These are phyloP conservation scores for Dipodomys merriami DNA, from an alignment of 2,113 vertebrate species.

Conservation along the genomic window DNA sequence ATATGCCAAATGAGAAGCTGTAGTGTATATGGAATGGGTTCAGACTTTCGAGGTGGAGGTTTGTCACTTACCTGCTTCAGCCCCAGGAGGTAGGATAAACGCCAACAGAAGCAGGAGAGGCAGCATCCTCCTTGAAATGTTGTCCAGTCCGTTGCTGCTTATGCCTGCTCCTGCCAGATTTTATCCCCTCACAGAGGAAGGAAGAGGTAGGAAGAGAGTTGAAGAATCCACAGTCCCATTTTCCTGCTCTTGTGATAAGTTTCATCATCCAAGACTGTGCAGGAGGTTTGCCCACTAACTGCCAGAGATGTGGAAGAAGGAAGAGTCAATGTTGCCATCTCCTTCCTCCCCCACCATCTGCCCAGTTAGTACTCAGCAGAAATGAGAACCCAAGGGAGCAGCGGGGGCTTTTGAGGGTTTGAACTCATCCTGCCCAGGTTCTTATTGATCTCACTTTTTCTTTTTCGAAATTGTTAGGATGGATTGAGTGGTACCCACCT, in stretches of 20 bases:
- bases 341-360: not conserved
- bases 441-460: not conserved
- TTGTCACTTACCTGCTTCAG: slow-evolving; percentile 65
- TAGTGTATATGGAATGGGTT: not conserved
- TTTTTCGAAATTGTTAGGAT: not conserved
- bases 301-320: slow-evolving; percentile 22
- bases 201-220: slow-evolving; percentile 7
- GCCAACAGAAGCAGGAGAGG: slow-evolving; percentile 35
- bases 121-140: slow-evolving; percentile 49
- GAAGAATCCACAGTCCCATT: not conserved
- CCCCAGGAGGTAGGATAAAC: slow-evolving; percentile 31
- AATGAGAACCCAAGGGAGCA: not conserved
- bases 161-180: not conserved
- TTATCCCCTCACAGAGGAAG: slow-evolving; percentile 58
- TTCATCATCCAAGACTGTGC: slow-evolving; percentile 47
- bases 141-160: not conserved
- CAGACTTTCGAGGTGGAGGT: not conserved
- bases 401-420: not conserved
- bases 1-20: not conserved
- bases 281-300: slow-evolving; percentile 60
- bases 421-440: too few relatives aligned
- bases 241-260: slow-evolving; percentile 1
- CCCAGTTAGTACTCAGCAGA: not conserved
- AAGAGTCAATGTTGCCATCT: rapidly evolving
- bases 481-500: not conserved